Evolutionary conservation across 2,113 vertebrate species (phyloP), one percentile per base, ranked within the genome.

Genomic region (Callospermophilus lateralis): DNA sequence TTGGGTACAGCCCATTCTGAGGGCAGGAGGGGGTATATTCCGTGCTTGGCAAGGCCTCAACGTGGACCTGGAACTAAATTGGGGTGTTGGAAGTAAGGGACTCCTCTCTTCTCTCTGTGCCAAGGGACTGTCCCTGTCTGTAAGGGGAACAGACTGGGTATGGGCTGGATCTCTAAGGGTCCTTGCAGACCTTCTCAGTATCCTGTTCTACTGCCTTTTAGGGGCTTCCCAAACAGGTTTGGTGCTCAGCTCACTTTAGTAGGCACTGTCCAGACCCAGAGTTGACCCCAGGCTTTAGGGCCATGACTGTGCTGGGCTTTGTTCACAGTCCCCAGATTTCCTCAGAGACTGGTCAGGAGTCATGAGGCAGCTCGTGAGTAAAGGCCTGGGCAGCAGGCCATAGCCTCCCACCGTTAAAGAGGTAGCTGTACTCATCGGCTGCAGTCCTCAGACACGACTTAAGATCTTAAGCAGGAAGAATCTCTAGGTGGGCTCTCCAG

Each of bases 221-320:
- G 8, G 22, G 67, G 53, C 70, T 20, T 53, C 55, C 37, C 0
- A 0, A 9, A 48, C 32, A 26, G 63, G n/a, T 17, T 63, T 74
- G 55, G 15, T 78, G 28, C 84, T 45, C 65, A 17, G 32, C 34
- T 76, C 34, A 74, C 72, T 84, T 85, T 39, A 90, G 34, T 55
- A n/a, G 55, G 26, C 3, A 63, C 81, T 83, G 4, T 63, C 9
- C 32, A 70, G 92, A 78, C 42, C 68, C 26, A 63, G 76, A 51
- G 48, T 93, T 81, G 11, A 76, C 67, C 63, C 58, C 80, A 92
- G 48, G 32, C 68, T 93, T 93, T 89, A 51, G 19, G 48, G 53
- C 37, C 84, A 76, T 32, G 48, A 58, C 32, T 76, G 8, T 63
- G 55, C 45, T 94, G 77, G 72, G 19, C 51, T 39, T 53, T 73